Conservation (phyloP, 2,113 vertebrate species). For the Lycaon pictus region DNA sequence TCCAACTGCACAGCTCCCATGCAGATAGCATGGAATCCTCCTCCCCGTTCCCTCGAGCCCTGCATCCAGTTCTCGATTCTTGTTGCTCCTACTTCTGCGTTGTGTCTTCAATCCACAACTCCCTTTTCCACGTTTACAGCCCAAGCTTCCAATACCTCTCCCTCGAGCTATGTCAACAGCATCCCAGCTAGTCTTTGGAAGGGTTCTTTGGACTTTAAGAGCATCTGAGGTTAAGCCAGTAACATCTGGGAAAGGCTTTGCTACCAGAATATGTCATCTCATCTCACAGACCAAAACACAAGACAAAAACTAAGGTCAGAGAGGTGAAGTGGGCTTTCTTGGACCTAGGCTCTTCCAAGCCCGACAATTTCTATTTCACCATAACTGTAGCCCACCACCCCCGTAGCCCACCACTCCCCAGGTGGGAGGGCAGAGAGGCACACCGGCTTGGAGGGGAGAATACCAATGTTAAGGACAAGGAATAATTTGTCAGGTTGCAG, state of each 20-base stretch:
- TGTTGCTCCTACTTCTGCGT: neutral
- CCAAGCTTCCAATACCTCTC: neutral
- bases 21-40: neutral
- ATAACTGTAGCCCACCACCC: neutral
- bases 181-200: constrained; percentile 21
- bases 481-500: neutral
- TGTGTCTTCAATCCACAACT: neutral
- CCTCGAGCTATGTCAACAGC: neutral
- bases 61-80: neutral
- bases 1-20: neutral
- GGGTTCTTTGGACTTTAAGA: constrained; percentile 13
- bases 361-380: neutral
- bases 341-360: neutral
- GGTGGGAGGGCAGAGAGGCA: neutral
- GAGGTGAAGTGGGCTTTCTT: constrained; percentile 5
- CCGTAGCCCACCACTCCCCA: neutral
- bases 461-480: neutral
- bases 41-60: neutral
- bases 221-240: constrained; percentile 25
- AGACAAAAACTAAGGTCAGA: neutral
- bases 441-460: neutral
- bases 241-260: constrained; percentile 8
- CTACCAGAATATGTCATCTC: neutral
- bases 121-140: neutral
- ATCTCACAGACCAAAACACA: neutral